Evolutionary conservation across 64 coral and sea anemone species (phyloP), one percentile per base, ranked within the genome.

Genomic region (Stylophora pistillata): DNA sequence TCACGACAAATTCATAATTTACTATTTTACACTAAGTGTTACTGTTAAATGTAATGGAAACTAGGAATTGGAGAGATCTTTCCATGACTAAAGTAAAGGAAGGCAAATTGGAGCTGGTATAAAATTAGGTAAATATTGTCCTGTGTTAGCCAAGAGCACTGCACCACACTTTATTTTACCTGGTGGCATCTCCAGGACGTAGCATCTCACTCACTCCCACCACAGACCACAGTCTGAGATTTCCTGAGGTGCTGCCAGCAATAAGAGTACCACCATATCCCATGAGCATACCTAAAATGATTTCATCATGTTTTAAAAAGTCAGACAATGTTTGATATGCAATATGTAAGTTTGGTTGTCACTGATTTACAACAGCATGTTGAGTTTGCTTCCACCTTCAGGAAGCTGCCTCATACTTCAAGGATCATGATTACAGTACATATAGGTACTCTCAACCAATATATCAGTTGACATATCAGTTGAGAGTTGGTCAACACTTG

Each of bases 171-270:
- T 66, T 30, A 71, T 18, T 74, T 13, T 91, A 99, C 97, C 88
- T 95, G 73, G 89, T 89, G 72, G 56, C 87, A n/a, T 95, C 97
- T 32, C 90, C 97, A 30, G 93, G 97, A 23, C 90, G 64, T 30
- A 88, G 87, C 86, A 95, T 99, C 66, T 91, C 90, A 59, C 78
- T 73, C 32, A 99, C 94, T 11, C 93, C 97, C 18, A 95, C 88
- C 13, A 95, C 90, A 17, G 97, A 95, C 97, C 97, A 99, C 59
- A 99, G 34, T 20, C 87, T 81, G 21, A 99, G 88, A 88, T 93
- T 89, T 65, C 97, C 93, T 15, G 87, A 87, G 61, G 31, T 61
- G 26, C 97, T 81, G 10, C 97, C 97, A 21, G 90, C 92, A 31
- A 99, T 74, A 25, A 99, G 88, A 62, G 57, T 61, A 61, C 93